Evolutionary conservation across 2,888 invertebrate genomes (phyloP).

Genomic region (Papilio gigon): DNA sequence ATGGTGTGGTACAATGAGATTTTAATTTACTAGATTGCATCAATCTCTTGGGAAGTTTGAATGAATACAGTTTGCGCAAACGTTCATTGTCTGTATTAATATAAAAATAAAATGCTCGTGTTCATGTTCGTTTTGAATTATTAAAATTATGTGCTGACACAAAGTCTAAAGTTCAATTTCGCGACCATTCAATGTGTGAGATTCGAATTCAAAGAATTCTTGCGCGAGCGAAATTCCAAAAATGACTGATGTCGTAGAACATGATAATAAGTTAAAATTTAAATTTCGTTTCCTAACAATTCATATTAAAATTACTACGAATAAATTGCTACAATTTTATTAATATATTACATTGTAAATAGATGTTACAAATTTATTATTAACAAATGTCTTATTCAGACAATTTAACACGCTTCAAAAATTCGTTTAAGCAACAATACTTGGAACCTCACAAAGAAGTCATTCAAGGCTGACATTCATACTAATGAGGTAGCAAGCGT

Average conservation of each 20-base stretch:
- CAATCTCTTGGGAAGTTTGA: constrained; percentile 28
- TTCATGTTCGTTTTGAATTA: background rate
- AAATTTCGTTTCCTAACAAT: background rate
- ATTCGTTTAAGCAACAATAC: constrained; percentile 33
- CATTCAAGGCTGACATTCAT: constrained; percentile 37
- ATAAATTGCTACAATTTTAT: background rate
- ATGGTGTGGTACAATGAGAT: constrained; percentile 16
- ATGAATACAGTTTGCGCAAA: constrained; percentile 6
- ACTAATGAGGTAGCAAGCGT: constrained; percentile 26
- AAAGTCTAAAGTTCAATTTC: background rate
- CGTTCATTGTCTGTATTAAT: background rate
- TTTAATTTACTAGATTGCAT: constrained; percentile 32
- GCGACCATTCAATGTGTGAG: background rate
- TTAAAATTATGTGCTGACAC: background rate
- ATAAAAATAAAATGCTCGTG: background rate
- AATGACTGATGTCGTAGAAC: background rate
- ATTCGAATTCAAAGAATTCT: background rate
- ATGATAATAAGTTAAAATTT: background rate
- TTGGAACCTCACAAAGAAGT: constrained; percentile 23
- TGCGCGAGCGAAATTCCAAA: background rate
- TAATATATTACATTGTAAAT: constrained; percentile 2
- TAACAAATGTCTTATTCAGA: constrained; percentile 9
- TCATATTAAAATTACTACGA: background rate
- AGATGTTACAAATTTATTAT: constrained; percentile 13
- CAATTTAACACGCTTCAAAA: constrained; percentile 29